Evolutionary conservation across 2,113 vertebrate species (phyloP).

Genomic region (Cephalopterus ornatus): DNA sequence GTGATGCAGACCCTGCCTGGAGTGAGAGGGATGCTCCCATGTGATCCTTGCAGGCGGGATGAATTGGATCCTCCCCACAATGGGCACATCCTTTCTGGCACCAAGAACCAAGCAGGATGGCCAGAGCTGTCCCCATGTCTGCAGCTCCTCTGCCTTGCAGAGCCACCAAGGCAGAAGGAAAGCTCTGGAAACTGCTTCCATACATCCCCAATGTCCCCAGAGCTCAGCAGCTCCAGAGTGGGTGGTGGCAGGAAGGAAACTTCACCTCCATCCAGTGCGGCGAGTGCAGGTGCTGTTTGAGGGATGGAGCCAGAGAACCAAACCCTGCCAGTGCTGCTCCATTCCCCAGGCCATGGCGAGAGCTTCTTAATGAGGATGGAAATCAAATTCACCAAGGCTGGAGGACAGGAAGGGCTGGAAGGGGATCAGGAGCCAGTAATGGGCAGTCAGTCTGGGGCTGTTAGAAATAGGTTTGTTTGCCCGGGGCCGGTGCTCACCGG

Average conservation of each 20-base stretch:
- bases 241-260: not conserved
- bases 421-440: not conserved
- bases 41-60: not conserved
- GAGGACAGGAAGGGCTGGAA: not conserved
- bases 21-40: fast-evolving
- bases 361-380: not conserved
- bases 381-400: not conserved
- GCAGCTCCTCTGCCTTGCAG: not conserved
- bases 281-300: not conserved
- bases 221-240: not conserved
- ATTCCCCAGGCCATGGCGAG: not conserved
- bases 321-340: not conserved
- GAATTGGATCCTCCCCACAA: not conserved
- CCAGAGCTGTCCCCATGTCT: fast-evolving
- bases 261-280: fast-evolving
- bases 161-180: not conserved
- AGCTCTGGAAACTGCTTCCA: not conserved
- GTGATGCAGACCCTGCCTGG: not conserved
- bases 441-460: not conserved
- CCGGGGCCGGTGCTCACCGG: not conserved
- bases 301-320: not conserved
- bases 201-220: not conserved
- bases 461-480: not conserved
- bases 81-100: fast-evolving
- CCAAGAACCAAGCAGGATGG: fast-evolving